phyloP scores from a whole-genome alignment of 2,113 vertebrate genomes.

The Serilophus lunatus region DNA sequence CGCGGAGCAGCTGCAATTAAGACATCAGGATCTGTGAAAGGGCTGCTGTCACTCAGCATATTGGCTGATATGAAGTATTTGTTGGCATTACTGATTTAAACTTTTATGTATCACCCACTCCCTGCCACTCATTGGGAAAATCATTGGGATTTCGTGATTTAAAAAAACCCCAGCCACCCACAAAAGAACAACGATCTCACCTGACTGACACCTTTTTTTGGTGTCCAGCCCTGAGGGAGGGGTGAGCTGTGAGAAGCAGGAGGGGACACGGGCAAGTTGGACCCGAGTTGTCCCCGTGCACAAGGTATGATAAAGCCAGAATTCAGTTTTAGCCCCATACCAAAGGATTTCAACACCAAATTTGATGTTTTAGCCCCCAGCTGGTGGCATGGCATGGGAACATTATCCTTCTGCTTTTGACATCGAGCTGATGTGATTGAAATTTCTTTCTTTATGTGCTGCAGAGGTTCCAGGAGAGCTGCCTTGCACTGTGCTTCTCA shows the following conservation, averaged over 20 bases:
- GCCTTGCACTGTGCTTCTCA: background rate
- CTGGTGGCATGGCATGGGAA: background rate
- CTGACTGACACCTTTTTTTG: background rate
- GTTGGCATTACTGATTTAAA: background rate
- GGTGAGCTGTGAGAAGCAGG: background rate
- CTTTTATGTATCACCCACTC: background rate
- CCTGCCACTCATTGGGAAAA: background rate
- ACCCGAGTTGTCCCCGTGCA: rapidly evolving
- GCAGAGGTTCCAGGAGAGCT: background rate
- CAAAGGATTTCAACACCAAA: background rate
- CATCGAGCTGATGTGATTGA: background rate
- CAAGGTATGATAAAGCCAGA: rapidly evolving
- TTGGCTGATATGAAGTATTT: background rate
- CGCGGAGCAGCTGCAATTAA: background rate
- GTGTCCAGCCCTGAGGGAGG: background rate
- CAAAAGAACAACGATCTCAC: background rate
- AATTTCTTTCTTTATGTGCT: background rate
- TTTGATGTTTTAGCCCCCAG: background rate
- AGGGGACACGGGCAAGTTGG: background rate
- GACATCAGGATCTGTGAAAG: background rate
- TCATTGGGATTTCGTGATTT: background rate
- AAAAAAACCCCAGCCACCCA: background rate
- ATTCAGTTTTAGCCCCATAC: background rate
- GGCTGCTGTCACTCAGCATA: background rate
- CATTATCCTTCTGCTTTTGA: background rate